Evolutionary conservation across 2,888 invertebrate species (phyloP), one percentile per base, ranked within the genome.

Genomic region (Agrochola lota): DNA sequence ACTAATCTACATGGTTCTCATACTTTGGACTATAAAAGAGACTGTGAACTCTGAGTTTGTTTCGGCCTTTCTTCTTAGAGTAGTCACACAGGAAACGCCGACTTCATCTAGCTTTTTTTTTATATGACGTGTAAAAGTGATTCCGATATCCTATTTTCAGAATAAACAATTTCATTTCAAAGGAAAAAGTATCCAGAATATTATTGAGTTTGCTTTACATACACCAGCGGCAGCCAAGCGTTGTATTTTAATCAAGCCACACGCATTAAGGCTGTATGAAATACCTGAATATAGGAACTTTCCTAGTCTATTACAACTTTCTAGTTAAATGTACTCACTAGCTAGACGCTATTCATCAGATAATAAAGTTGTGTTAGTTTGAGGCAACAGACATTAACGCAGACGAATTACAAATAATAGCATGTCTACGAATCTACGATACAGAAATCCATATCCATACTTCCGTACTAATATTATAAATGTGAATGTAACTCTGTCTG

Each of bases 171-270:
- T 26, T 35, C 30, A 12, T 17, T 23, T 43, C 30, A 35, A 55
- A 75, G n/a, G 23, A 0, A 26, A 74, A 63, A 40, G 9, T 67
- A 23, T 46, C 55, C 23, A 60, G 12, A 15, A 26, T 46, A 11
- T 35, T 57, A 77, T 35, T 83, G 62, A 80, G 52, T 71, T 43
- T 23, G 43, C 35, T 62, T 52, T 67, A 35, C 11, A n/a, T 60
- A 64, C 40, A 6, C 17, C 23, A 8, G 62, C 15, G 30, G 84
- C 57, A 70, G 62, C 20, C 46, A 68, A 71, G 84, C 67, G 78
- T 77, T 59, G 52, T 83, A 63, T 71, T 81, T 81, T 78, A 83
- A 81, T 78, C 70, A 81, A 81, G 78, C 46, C 67, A 62, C 49
- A 55, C 52, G 52, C 49, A 59, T 67, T 76, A 67, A 43, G 17